Base-by-base conservation (phyloP, 2,888 invertebrate species). In the Phalera bucephala region DNA sequence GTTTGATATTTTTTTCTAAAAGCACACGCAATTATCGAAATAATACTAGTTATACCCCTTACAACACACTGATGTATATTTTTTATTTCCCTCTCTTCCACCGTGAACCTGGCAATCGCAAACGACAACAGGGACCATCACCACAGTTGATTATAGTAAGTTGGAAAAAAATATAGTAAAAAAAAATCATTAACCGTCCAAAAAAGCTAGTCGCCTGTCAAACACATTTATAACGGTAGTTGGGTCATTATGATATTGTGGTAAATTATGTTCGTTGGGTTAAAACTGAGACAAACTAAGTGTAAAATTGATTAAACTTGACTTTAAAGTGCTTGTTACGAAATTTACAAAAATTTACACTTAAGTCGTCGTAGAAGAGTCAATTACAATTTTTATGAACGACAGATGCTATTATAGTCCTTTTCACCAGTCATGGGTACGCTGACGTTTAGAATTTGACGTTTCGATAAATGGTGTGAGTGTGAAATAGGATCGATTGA, bases 81-180 rank as follows among this genome's bases (percentile, higher is more conserved):
- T 73, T 66, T 64, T 62, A 64, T 68, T 72, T 66, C 42, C 60
- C 52, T 61, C 67, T 77, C 68, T 73, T 70, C 61, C 67, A 62
- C 55, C 69, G 64, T 59, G 58, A 57, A 63, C 64, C 64, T 50
- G 50, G 44, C 37, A 38, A 47, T 59, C 41, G 44, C 45, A 57
- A 52, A 56, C 47, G 57, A 60, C 71, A 40, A 56, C 89, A 90
- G 90, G 89, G 89, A 41, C 90, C 90, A 45, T 68, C 83, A 50
- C 90, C 90, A 70, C 90, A 90, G 64, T 81, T 90, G 74, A 90
- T 90, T 56, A 89, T 90, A 78, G 90, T 90, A 90, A 90, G 90
- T 90, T 17, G 31, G 36, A 40, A 35, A 27, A 29, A 34, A 30
- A 23, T 45, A n/a, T n/a, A n/a, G 17, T 17, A 17, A 3, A 17